Conservation (phyloP, 2,797 vertebrate species). For the Ibycter americanus region DNA sequence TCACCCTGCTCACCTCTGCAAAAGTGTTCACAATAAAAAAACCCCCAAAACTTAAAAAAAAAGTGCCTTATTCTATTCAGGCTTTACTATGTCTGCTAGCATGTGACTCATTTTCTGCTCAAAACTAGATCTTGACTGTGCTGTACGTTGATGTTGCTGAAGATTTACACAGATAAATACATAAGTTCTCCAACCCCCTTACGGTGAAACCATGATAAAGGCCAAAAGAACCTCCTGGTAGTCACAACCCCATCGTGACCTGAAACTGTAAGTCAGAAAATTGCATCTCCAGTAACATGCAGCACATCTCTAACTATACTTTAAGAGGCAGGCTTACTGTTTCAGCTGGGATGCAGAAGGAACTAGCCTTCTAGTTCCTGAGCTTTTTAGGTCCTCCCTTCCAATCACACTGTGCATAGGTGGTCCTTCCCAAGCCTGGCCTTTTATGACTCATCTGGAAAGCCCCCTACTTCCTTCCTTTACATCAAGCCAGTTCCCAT, state of each 20-base stretch:
- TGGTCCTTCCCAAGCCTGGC: neutral
- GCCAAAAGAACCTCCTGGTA: neutral
- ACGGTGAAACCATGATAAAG: neutral
- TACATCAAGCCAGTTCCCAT: neutral
- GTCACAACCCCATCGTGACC: neutral
- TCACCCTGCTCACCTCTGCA: neutral
- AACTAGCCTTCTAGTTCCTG: too few relatives aligned
- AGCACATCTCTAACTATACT: neutral
- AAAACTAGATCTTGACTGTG: neutral
- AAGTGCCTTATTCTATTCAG: neutral
- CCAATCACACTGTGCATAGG: neutral
- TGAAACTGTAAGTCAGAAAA: neutral
- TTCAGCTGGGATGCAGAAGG: neutral
- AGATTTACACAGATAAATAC: neutral
- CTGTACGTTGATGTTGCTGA: rapidly evolving
- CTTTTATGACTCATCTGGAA: neutral
- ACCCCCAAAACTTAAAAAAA: neutral
- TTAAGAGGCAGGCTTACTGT: neutral
- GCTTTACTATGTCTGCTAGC: neutral
- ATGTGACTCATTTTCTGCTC: neutral
- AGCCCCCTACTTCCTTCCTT: neutral
- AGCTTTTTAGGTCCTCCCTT: neutral
- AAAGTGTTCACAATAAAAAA: neutral
- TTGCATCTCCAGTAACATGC: rapidly evolving
- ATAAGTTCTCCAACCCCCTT: neutral